These are phyloP conservation scores for Zonotrichia leucophrys DNA, from an alignment of 2,113 vertebrate species.

Conservation along the genomic window DNA sequence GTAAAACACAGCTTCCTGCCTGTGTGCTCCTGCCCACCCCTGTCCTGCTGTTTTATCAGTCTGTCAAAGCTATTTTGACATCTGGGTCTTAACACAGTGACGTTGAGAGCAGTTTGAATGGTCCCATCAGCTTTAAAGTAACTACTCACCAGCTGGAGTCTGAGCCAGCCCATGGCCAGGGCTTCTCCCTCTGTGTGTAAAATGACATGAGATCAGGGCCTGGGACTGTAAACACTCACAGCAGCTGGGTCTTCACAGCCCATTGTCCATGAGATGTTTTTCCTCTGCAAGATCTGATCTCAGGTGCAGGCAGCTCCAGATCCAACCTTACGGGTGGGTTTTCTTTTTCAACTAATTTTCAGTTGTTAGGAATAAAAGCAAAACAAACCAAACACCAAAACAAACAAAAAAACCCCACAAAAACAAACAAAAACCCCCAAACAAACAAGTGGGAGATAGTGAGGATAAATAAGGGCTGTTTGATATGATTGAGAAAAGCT, in stretches of 20 bases:
- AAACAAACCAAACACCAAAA: not conserved
- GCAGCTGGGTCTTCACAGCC: not conserved
- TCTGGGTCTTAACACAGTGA: not conserved
- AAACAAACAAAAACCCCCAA: not conserved
- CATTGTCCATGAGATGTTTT: accelerated
- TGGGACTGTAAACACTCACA: not conserved
- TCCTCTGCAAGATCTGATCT: not conserved
- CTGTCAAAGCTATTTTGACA: not conserved
- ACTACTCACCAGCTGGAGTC: not conserved
- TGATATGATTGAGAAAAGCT: not conserved
- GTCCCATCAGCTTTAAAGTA: not conserved
- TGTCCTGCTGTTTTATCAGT: not conserved
- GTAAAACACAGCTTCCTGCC: constrained; percentile 2
- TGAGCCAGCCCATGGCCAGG: not conserved
- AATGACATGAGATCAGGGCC: not conserved
- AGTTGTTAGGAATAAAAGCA: not conserved
- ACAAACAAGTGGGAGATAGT: not conserved
- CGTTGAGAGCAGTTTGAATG: not conserved
- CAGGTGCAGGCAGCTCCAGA: not conserved
- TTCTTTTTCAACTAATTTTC: not conserved
- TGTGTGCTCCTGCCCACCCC: not conserved
- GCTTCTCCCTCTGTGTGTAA: not conserved
- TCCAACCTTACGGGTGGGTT: not conserved
- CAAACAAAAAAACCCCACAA: not conserved
- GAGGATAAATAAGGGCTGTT: not conserved